phyloP scores from a whole-genome alignment of 2,888 invertebrate species.

The Trachelus tabidus region DNA sequence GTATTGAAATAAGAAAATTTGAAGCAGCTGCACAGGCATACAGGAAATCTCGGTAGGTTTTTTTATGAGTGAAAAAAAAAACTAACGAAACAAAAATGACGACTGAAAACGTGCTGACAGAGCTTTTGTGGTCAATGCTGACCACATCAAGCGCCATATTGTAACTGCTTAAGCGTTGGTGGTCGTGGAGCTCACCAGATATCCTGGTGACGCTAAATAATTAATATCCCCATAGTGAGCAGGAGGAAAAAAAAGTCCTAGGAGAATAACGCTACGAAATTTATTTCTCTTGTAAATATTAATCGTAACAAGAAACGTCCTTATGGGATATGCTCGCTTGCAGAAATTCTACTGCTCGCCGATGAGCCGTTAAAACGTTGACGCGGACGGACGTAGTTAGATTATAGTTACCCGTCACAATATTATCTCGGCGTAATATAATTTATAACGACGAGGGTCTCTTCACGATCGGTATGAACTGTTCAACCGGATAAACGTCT shows the following conservation, averaged over 20 bases:
- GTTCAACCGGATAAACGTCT: background rate
- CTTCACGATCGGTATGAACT: background rate
- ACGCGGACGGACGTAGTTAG: background rate
- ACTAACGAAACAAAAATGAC: constrained; percentile 55
- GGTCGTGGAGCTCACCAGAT: background rate
- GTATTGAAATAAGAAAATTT: too few species aligned
- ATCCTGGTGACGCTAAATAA: background rate
- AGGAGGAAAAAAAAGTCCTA: background rate
- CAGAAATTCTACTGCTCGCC: constrained; percentile 1
- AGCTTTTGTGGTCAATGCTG: constrained; percentile 42
- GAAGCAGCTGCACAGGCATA: background rate
- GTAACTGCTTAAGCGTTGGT: background rate
- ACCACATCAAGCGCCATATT: constrained; percentile 35
- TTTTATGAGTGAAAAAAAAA: constrained; percentile 28
- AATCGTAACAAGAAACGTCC: background rate
- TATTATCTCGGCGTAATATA: background rate
- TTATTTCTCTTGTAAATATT: background rate
- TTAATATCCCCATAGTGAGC: background rate
- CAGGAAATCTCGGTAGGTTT: background rate
- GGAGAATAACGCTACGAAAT: background rate
- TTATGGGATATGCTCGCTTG: background rate
- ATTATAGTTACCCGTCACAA: background rate
- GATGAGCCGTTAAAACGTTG: constrained; percentile 7
- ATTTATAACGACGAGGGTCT: constrained; percentile 2
- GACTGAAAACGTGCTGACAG: constrained; percentile 55